Percentiles rank a stretch among this genome's conserved stretches.
These are phyloP conservation scores for Drosophila dunni DNA, from an alignment of 1,140 invertebrate genomes.

Conservation along the genomic window DNA sequence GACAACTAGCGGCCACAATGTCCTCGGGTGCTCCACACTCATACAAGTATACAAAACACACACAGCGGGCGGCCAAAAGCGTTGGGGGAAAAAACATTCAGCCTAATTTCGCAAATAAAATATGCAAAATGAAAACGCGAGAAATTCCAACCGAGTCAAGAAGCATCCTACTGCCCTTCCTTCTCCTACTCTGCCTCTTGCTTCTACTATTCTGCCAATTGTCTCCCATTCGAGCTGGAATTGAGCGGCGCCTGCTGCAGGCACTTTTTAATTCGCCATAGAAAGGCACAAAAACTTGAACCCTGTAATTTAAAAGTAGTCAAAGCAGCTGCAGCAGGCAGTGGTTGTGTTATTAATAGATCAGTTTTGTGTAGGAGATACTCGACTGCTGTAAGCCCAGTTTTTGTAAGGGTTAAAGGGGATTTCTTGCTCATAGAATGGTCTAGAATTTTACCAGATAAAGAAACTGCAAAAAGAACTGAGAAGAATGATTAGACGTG, in stretches of 20 bases:
- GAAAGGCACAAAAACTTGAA: conserved; percentile 42
- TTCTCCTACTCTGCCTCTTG: background rate
- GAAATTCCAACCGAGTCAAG: conserved; percentile 17
- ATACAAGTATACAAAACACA: conserved; percentile 6
- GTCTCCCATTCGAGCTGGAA: conserved; percentile 18
- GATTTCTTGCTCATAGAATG: too few relatives aligned
- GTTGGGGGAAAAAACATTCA: conserved; percentile 41
- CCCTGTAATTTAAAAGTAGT: too few relatives aligned
- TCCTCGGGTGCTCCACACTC: background rate
- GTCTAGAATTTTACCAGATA: too few relatives aligned
- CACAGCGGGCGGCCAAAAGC: conserved; percentile 48
- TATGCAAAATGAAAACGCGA: conserved; percentile 68
- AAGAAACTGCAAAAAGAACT: too few relatives aligned
- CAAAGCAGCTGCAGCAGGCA: too few relatives aligned
- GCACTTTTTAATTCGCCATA: conserved; percentile 73
- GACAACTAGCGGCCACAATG: conserved; percentile 27
- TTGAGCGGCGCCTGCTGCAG: conserved; percentile 77
- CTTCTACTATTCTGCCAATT: too few relatives aligned
- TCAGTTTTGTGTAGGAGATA: too few relatives aligned
- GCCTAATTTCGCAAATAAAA: conserved; percentile 78
- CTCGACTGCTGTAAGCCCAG: too few relatives aligned
- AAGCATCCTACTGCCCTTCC: background rate
- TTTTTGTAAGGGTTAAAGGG: too few relatives aligned
- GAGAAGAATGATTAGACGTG: too few relatives aligned
- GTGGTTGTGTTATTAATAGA: too few relatives aligned